Percentiles rank a stretch among this genome's conserved stretches.
Conservation (phyloP, 2,113 vertebrate species). For the Rynchops niger region DNA sequence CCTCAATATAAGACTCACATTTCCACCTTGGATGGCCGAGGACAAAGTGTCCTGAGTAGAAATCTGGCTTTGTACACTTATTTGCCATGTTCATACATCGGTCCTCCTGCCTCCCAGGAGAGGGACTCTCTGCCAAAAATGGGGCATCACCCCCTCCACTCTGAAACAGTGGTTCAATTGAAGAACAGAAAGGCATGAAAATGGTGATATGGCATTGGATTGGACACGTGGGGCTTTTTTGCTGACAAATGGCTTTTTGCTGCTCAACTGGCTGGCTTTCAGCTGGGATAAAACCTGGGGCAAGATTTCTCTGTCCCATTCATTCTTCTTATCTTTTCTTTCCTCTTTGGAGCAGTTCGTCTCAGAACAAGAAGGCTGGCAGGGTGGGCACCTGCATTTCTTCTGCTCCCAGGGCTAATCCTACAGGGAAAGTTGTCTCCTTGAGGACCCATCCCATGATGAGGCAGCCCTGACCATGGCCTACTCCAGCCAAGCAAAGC, state of each 20-base stretch:
- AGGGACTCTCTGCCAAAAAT: background rate
- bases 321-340: background rate
- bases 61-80: background rate
- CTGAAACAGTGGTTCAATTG: background rate
- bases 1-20: background rate
- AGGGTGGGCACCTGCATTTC: background rate
- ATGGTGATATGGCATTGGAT: background rate
- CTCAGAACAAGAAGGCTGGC: background rate
- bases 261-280: background rate
- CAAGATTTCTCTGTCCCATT: background rate
- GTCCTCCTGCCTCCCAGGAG: background rate
- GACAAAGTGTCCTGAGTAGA: background rate
- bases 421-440: background rate
- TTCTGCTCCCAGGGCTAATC: background rate
- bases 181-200: background rate
- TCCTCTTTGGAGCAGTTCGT: background rate
- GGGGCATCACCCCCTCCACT: background rate
- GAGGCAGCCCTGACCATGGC: background rate
- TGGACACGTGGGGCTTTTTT: rapidly evolving
- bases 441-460: background rate
- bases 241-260: background rate
- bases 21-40: background rate
- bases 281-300: background rate
- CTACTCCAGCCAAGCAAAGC: background rate
- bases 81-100: background rate